These are phyloP conservation scores for Caloenas nicobarica DNA, from an alignment of 2,113 vertebrate genomes.

Conservation along the genomic window DNA sequence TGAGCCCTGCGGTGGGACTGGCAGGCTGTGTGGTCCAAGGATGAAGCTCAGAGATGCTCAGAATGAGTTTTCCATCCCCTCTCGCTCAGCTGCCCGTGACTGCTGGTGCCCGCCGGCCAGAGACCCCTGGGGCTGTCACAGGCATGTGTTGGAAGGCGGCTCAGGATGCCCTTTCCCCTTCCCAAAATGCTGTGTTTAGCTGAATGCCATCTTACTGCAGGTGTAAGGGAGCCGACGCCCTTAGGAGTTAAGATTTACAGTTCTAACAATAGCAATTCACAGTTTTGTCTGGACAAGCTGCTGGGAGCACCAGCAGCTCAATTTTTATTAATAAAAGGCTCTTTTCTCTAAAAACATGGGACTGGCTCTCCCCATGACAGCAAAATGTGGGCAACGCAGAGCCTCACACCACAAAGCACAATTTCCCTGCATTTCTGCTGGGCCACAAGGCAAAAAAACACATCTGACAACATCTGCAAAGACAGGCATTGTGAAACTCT, in stretches of 20 bases:
- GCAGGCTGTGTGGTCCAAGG: neutral
- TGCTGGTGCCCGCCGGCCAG: neutral
- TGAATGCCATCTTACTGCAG: neutral
- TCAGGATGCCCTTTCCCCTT: neutral
- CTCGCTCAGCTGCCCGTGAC: neutral
- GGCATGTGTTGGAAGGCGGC: neutral
- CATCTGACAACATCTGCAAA: neutral
- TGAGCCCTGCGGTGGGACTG: rapidly evolving
- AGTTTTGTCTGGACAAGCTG: neutral
- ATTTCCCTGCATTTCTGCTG: neutral
- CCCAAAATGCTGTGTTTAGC: neutral
- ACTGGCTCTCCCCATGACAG: neutral
- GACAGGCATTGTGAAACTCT: neutral
- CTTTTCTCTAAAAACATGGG: neutral
- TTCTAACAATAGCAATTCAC: neutral
- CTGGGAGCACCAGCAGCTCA: neutral
- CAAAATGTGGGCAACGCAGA: rapidly evolving
- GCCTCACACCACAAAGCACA: neutral
- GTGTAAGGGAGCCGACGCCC: neutral
- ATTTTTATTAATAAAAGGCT: conserved; percentile 16
- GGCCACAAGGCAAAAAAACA: neutral
- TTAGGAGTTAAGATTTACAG: neutral
- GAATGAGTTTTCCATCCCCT: neutral
- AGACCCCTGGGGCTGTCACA: rapidly evolving
- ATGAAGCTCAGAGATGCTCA: neutral